These are phyloP conservation scores for Microplitis mediator DNA, from an alignment of 1,140 invertebrate species.

Conservation along the genomic window DNA sequence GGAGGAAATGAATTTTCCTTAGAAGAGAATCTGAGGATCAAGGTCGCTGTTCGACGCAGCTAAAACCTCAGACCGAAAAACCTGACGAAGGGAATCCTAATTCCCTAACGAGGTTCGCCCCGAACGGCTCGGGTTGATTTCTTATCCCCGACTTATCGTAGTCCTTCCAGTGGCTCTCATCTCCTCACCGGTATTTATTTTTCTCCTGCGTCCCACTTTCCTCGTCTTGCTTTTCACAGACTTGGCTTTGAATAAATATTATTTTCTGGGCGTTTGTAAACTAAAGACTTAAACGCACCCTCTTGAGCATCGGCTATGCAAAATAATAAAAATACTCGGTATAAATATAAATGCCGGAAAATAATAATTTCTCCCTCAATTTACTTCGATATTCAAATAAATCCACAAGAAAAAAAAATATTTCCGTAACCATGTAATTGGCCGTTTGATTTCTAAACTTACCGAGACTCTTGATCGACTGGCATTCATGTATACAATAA, in stretches of 20 bases:
- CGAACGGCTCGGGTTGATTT: conserved; percentile 7
- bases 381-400: conserved; percentile 8
- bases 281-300: conserved; percentile 10
- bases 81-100: conserved; percentile 1
- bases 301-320: not conserved
- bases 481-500: not conserved
- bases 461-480: not conserved
- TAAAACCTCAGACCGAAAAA: conserved; percentile 9
- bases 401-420: conserved; percentile 2
- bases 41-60: conserved; percentile 10
- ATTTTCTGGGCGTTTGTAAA: conserved; percentile 5
- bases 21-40: conserved; percentile 10
- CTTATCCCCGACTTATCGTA: not conserved
- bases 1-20: not conserved
- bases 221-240: not conserved
- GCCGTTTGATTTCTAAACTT: conserved; percentile 30
- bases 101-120: conserved; percentile 21
- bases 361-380: conserved; percentile 17
- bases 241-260: conserved; percentile 28
- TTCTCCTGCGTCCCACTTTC: not conserved
- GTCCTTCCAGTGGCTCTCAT: not conserved
- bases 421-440: conserved; percentile 28
- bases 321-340: conserved; percentile 19
- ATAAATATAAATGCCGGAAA: conserved; percentile 40
- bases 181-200: not conserved